Percentiles rank a stretch among this genome's conserved stretches.
phyloP scores from a whole-genome alignment of 1,140 invertebrate species.

The Trichoplusia ni region DNA sequence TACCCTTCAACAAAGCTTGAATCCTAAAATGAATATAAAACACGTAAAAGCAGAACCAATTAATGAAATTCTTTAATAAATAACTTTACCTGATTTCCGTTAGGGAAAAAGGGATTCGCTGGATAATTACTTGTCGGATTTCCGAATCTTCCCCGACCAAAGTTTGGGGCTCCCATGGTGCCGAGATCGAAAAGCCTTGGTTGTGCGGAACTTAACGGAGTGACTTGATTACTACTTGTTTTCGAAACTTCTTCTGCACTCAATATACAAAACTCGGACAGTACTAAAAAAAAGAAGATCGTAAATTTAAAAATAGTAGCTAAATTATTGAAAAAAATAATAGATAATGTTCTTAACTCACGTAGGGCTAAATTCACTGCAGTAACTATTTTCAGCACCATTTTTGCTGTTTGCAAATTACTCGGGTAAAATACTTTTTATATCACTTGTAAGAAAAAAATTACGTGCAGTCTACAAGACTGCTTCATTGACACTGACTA shows the following conservation, averaged over 20 bases:
- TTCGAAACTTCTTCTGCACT: conserved; percentile 8
- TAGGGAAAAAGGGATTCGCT: conserved; percentile 17
- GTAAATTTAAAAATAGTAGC: no score
- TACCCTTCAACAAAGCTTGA: no score
- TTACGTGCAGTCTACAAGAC: no score
- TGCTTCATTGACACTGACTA: no score
- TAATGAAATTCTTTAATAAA: conserved; percentile 18
- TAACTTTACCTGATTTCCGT: conserved; percentile 21
- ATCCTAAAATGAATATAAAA: no score
- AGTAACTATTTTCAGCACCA: no score
- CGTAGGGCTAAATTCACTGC: no score
- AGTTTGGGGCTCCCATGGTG: conserved; percentile 16
- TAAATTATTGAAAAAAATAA: no score
- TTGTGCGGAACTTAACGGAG: not conserved
- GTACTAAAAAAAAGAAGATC: not conserved
- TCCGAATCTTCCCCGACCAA: conserved; percentile 15
- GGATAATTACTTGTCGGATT: conserved; percentile 23
- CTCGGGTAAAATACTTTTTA: no score
- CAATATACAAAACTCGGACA: not conserved
- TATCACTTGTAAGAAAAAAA: no score
- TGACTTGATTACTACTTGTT: conserved; percentile 12
- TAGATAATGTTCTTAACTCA: no score
- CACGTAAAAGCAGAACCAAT: not conserved
- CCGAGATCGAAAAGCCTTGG: conserved; percentile 12
- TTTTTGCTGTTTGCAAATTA: no score